Conservation (phyloP, 2,113 vertebrate genomes). For the Bambusicola thoracicus region DNA sequence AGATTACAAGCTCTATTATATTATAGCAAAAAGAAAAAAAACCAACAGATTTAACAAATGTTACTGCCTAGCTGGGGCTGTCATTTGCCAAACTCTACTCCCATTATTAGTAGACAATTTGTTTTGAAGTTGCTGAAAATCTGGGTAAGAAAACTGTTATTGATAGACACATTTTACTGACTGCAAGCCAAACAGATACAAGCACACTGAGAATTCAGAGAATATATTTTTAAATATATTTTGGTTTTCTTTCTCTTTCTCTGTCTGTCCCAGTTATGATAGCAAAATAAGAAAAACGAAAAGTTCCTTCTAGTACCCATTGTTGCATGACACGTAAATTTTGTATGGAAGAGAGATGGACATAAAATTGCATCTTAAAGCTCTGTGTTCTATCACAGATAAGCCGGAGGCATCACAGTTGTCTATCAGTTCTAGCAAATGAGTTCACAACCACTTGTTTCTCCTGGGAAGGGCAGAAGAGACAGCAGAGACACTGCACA, state of each 20-base stretch:
- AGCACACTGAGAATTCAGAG: neutral
- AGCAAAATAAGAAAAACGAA: neutral
- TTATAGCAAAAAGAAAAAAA: slow-evolving; percentile 19
- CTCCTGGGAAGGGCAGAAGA: neutral
- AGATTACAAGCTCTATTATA: slow-evolving; percentile 44
- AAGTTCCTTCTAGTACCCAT: neutral
- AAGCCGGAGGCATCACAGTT: neutral
- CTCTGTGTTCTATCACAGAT: neutral
- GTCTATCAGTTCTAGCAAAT: neutral
- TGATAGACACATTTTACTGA: neutral
- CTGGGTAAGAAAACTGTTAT: slow-evolving; percentile 5
- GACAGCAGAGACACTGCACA: neutral
- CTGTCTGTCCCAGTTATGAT: neutral
- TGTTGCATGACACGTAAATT: neutral
- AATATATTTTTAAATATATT: neutral
- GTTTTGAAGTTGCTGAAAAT: slow-evolving; percentile 16
- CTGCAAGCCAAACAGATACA: neutral
- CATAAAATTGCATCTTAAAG: neutral
- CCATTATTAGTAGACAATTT: slow-evolving; percentile 11
- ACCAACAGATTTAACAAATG: slow-evolving; percentile 7
- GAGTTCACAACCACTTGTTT: neutral
- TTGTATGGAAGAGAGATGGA: neutral
- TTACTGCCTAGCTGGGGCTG: neutral
- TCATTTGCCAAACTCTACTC: slow-evolving; percentile 13
- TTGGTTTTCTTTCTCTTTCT: neutral